phyloP scores from a whole-genome alignment of 2,888 invertebrate species.

The Iphiclides podalirius region DNA sequence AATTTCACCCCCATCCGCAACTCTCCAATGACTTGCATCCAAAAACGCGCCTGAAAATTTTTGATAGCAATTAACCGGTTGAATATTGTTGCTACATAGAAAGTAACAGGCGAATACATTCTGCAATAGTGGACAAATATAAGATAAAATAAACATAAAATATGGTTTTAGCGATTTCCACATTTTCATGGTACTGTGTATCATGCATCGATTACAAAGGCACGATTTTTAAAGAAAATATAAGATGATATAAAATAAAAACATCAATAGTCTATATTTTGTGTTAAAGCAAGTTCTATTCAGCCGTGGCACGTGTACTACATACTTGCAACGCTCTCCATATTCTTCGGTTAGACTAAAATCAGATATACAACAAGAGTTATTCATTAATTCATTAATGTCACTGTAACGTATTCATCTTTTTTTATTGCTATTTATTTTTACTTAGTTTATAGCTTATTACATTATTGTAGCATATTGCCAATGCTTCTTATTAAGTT shows the following conservation, averaged over 20 bases:
- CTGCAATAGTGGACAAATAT: slow-evolving; percentile 1
- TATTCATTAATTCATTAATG: too few relatives aligned
- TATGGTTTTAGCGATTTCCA: slow-evolving; percentile 16
- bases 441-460: too few relatives aligned
- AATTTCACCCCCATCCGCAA: slow-evolving; percentile 94
- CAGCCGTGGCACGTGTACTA: slow-evolving; percentile 42
- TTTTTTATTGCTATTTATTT: too few relatives aligned
- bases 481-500: too few relatives aligned
- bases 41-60: slow-evolving; percentile 89
- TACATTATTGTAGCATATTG: too few relatives aligned
- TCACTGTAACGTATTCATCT: too few relatives aligned
- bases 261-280: background rate
- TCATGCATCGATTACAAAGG: slow-evolving; percentile 14
- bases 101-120: slow-evolving; percentile 36
- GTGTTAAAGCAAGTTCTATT: slow-evolving; percentile 19
- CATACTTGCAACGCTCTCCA: slow-evolving; percentile 90
- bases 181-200: background rate
- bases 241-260: background rate
- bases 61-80: slow-evolving; percentile 28
- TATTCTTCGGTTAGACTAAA: slow-evolving; percentile 86
- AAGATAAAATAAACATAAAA: slow-evolving; percentile 18
- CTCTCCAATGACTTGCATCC: slow-evolving; percentile 97
- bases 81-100: slow-evolving; percentile 37
- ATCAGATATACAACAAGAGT: slow-evolving; percentile 24
- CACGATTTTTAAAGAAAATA: slow-evolving; percentile 5